phyloP scores from a whole-genome alignment of 1,140 invertebrate genomes.

The Doryteuthis pealeii region DNA sequence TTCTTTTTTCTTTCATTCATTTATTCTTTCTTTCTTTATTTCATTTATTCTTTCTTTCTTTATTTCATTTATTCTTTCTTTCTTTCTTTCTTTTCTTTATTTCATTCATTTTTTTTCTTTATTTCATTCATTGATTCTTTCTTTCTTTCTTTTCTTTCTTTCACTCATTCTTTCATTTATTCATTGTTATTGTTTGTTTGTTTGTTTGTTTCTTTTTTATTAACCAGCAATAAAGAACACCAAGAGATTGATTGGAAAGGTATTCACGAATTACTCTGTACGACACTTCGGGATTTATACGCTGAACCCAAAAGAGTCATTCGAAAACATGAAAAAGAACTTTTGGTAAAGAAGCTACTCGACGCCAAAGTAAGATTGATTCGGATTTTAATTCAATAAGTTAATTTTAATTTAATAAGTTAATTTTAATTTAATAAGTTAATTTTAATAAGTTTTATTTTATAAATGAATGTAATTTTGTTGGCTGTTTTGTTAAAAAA shows the following conservation, averaged over 20 bases:
- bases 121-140: background rate
- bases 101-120: background rate
- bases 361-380: background rate
- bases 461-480: too few species aligned
- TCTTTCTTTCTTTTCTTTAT: too few species aligned
- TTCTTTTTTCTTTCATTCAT: too few species aligned
- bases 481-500: too few species aligned
- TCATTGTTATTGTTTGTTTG: too few species aligned
- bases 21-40: too few species aligned
- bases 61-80: too few species aligned
- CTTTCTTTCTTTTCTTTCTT: background rate
- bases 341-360: background rate
- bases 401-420: too few species aligned
- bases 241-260: background rate
- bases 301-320: background rate
- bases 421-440: too few species aligned
- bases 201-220: background rate
- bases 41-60: too few species aligned
- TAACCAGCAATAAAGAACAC: slow-evolving; percentile 2
- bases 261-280: background rate
- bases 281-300: background rate
- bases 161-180: too few species aligned
- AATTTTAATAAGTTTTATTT: too few species aligned
- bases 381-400: background rate
- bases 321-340: background rate